These are phyloP conservation scores for Caerostris darwini DNA, from an alignment of 1,140 invertebrate species.

Conservation along the genomic window DNA sequence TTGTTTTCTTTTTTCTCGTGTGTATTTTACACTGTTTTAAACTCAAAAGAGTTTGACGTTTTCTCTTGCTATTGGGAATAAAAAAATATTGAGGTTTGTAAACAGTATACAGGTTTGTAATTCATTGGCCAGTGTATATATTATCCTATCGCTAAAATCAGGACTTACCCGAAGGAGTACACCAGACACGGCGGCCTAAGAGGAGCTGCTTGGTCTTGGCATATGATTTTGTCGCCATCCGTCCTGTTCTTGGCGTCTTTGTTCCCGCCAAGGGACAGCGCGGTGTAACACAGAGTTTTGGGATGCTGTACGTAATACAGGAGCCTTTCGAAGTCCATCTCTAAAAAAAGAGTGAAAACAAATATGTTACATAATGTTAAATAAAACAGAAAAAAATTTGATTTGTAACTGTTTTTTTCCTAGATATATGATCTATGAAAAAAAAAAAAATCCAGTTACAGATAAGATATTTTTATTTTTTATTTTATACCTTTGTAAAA, in stretches of 20 bases:
- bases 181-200: constrained; percentile 65
- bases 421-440: too few species aligned
- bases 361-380: not conserved
- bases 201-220: constrained; percentile 37
- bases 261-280: constrained; percentile 56
- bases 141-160: not conserved
- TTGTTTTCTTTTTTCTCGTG: too few species aligned
- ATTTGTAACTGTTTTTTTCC: not conserved
- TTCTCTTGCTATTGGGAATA: too few species aligned
- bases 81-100: too few species aligned
- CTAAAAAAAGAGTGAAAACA: not conserved
- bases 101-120: too few species aligned
- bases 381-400: not conserved
- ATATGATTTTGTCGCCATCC: constrained; percentile 73
- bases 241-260: constrained; percentile 26
- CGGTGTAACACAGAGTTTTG: constrained; percentile 46
- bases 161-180: constrained; percentile 74
- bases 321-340: constrained; percentile 50
- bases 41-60: too few species aligned
- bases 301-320: constrained; percentile 69
- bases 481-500: too few species aligned
- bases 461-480: too few species aligned
- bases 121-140: too few species aligned
- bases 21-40: too few species aligned
- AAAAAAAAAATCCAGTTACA: too few species aligned